Conservation (phyloP, 2,888 invertebrate genomes). For the Cremastinae sp. region DNA sequence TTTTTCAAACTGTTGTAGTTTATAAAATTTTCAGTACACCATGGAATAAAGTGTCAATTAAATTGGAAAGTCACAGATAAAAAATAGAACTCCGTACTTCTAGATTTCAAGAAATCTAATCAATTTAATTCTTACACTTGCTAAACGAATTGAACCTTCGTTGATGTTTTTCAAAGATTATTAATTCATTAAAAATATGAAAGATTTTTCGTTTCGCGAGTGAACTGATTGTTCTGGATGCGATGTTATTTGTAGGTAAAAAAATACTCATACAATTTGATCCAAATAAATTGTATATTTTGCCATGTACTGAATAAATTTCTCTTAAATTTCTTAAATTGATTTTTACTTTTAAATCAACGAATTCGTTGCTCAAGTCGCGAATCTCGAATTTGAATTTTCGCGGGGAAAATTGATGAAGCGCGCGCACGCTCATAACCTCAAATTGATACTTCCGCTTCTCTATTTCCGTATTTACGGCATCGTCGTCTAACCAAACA, state of each 20-base stretch:
- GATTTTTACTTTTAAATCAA: background rate
- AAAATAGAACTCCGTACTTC: too few species aligned
- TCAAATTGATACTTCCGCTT: conserved; percentile 8
- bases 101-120: too few species aligned
- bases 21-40: too few species aligned
- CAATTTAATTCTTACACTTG: too few species aligned
- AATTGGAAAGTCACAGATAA: too few species aligned
- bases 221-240: conserved; percentile 1
- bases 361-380: too few species aligned
- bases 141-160: background rate
- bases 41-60: too few species aligned
- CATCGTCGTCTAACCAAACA: conserved; percentile 1
- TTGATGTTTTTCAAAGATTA: conserved; percentile 6
- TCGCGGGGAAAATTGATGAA: too few species aligned
- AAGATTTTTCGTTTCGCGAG: conserved; percentile 12
- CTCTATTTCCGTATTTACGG: conserved; percentile 23
- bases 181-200: background rate
- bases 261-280: background rate
- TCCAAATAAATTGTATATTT: conserved; percentile 41
- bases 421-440: background rate
- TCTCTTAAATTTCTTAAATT: conserved; percentile 18
- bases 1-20: too few species aligned
- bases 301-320: conserved; percentile 57
- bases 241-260: conserved; percentile 28
- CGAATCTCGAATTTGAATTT: too few species aligned